Conservation (phyloP, 2,797 vertebrate species). For the Schizothorax lantsangensis region DNA sequence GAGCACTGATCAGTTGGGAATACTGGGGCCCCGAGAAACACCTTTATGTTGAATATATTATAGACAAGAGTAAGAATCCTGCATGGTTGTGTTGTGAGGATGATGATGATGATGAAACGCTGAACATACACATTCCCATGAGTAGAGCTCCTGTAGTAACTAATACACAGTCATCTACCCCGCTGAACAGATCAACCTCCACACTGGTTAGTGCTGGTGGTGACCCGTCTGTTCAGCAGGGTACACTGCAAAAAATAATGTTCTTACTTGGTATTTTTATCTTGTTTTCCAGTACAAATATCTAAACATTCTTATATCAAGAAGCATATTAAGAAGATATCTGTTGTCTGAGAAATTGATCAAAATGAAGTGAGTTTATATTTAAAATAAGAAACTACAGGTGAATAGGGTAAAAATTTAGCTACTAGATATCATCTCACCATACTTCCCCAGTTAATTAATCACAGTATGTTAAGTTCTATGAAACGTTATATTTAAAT, state of each 20-base stretch:
- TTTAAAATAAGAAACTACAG: not conserved
- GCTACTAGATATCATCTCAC: not conserved
- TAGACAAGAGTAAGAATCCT: constrained; percentile 91
- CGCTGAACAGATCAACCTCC: not conserved
- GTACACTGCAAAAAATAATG: not conserved
- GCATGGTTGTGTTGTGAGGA: constrained; percentile 59
- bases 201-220: not conserved
- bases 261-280: not conserved
- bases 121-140: not conserved
- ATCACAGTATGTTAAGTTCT: not conserved
- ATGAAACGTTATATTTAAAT: not conserved
- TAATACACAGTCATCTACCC: constrained; percentile 5
- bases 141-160: constrained; percentile 26
- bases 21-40: constrained; percentile 91
- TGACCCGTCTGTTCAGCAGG: not conserved
- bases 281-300: not conserved
- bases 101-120: not conserved
- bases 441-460: not conserved
- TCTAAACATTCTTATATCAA: not conserved
- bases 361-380: not conserved
- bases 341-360: not conserved
- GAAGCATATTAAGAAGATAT: not conserved
- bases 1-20: constrained; percentile 93
- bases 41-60: constrained; percentile 94
- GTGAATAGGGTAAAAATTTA: not conserved